These are phyloP conservation scores for Reticulitermes speratus DNA, from an alignment of 1,140 invertebrate genomes.

Conservation along the genomic window DNA sequence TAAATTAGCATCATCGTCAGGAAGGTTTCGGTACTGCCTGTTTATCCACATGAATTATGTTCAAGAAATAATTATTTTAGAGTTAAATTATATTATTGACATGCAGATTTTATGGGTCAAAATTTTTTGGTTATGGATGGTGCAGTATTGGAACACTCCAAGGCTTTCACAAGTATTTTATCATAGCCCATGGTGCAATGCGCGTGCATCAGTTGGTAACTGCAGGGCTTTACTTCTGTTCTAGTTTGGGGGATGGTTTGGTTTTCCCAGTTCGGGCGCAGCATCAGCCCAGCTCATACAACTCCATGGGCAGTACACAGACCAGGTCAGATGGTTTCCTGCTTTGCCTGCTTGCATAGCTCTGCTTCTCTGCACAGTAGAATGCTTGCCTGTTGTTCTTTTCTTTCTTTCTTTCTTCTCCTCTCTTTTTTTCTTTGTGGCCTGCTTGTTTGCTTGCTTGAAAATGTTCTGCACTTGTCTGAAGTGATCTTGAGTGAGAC, in stretches of 20 bases:
- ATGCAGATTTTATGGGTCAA: neutral
- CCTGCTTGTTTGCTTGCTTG: neutral
- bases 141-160: neutral
- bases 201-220: conserved; percentile 31
- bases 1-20: too few relatives aligned
- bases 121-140: neutral
- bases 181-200: neutral
- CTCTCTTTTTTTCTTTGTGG: too few relatives aligned
- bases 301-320: conserved; percentile 85
- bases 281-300: conserved; percentile 72
- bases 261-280: conserved; percentile 77
- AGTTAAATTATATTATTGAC: too few relatives aligned
- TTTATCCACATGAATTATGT: too few relatives aligned
- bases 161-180: neutral
- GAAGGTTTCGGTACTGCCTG: too few relatives aligned
- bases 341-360: neutral
- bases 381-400: neutral
- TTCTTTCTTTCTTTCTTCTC: too few relatives aligned
- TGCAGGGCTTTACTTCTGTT: conserved; percentile 46
- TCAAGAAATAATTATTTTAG: too few relatives aligned
- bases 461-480: neutral
- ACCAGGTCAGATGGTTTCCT: conserved; percentile 63
- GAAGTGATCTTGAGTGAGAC: neutral
- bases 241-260: conserved; percentile 86
- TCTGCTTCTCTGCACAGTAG: neutral